phyloP scores from a whole-genome alignment of 2,113 vertebrate genomes.

The Spea bombifrons region DNA sequence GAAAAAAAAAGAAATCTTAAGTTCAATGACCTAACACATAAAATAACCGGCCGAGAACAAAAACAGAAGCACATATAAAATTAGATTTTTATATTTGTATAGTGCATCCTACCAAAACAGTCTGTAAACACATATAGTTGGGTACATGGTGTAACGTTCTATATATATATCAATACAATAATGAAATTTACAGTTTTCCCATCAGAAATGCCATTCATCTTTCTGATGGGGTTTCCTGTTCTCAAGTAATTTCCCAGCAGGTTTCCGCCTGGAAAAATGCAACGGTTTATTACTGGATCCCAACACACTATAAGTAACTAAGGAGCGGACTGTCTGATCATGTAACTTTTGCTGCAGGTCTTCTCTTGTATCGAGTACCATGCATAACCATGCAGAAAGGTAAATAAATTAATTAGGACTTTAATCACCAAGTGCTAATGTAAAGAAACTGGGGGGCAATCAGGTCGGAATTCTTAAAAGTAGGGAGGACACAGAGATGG shows the following conservation, averaged over 20 bases:
- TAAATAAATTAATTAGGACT: too few relatives aligned
- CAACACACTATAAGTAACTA: not conserved
- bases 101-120: not conserved
- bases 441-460: too few relatives aligned
- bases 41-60: not conserved
- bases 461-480: too few relatives aligned
- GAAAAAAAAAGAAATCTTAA: too few relatives aligned
- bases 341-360: too few relatives aligned
- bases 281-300: not conserved
- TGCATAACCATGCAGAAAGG: too few relatives aligned
- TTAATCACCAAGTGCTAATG: too few relatives aligned
- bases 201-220: conserved; percentile 21
- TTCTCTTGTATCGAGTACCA: too few relatives aligned
- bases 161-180: not conserved
- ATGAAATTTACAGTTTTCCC: conserved; percentile 21
- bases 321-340: too few relatives aligned
- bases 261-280: conserved; percentile 4
- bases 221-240: conserved; percentile 35
- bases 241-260: conserved; percentile 30
- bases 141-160: not conserved
- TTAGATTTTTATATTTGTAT: not conserved
- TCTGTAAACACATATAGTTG: not conserved
- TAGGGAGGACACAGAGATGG: too few relatives aligned
- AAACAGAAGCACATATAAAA: not conserved
- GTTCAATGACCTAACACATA: not conserved